Evolutionary conservation across 2,113 vertebrate species (phyloP).

Genomic region (Typhlomys cinereus): DNA sequence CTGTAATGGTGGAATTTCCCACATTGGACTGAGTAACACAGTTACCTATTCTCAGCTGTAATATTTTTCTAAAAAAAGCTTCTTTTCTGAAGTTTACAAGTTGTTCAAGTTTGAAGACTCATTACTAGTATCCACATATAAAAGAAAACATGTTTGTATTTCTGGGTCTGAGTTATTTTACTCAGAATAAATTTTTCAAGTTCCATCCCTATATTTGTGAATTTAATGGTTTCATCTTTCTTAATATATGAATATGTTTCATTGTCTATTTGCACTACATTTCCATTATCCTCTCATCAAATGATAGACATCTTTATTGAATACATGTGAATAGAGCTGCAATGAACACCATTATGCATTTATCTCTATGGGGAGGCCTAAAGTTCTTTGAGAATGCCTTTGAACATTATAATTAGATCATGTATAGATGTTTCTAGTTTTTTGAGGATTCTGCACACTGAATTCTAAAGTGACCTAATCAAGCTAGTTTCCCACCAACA

Average conservation of each 20-base stretch:
- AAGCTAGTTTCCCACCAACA: background rate
- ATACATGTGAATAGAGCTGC: background rate
- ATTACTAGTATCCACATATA: background rate
- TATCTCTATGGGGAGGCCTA: background rate
- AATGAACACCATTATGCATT: background rate
- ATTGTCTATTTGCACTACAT: background rate
- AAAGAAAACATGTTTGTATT: background rate
- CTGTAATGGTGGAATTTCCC: no score
- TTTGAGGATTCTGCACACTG: background rate
- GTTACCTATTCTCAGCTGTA: no score
- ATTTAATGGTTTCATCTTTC: background rate
- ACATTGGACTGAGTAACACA: no score
- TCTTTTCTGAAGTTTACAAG: background rate
- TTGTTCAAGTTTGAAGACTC: no score
- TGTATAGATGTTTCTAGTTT: background rate
- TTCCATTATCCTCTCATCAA: no score
- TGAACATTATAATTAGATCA: background rate
- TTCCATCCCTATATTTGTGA: background rate
- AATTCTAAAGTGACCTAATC: background rate
- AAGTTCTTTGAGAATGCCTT: background rate
- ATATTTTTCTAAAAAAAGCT: no score
- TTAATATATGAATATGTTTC: background rate
- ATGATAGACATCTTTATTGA: background rate
- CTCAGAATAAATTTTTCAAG: background rate
- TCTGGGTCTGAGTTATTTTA: background rate